These are phyloP conservation scores for Baronia brevicornis DNA, from an alignment of 2,888 invertebrate genomes.

Conservation along the genomic window DNA sequence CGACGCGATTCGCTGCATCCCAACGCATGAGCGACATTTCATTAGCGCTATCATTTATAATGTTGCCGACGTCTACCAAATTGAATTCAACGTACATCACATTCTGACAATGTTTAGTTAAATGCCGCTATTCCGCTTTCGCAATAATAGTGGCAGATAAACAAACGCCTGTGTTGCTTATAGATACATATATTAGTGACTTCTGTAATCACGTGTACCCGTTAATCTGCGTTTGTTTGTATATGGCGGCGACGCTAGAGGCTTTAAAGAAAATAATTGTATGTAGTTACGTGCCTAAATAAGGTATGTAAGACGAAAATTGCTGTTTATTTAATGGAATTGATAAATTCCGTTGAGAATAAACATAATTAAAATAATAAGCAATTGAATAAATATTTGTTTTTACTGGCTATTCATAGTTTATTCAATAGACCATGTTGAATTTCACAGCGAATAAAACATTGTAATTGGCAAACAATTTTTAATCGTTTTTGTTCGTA, in stretches of 20 bases:
- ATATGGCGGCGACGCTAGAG: no score
- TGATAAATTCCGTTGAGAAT: slow-evolving; percentile 7
- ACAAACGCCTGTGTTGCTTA: slow-evolving; percentile 3
- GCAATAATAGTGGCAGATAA: slow-evolving; percentile 11
- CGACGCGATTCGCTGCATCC: slow-evolving; percentile 18
- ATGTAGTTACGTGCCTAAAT: slow-evolving; percentile 1
- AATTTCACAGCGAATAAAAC: no score
- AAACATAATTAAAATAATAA: slow-evolving; percentile 11
- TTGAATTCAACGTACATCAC: slow-evolving; percentile 14
- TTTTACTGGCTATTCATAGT: slow-evolving; percentile 2
- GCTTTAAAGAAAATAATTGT: no score
- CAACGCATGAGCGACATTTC: slow-evolving; percentile 21
- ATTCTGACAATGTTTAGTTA: slow-evolving; percentile 15
- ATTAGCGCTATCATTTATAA: slow-evolving; percentile 21
- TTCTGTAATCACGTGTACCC: no score
- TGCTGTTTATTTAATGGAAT: slow-evolving; percentile 2
- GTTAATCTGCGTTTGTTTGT: no score
- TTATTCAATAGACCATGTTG: background rate
- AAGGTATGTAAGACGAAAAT: slow-evolving; percentile 7
- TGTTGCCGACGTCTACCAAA: slow-evolving; percentile 16
- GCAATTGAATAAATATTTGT: slow-evolving; percentile 4
- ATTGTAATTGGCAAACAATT: no score
- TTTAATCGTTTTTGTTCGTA: no score
- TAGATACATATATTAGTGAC: no score
- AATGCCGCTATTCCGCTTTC: slow-evolving; percentile 9